phyloP scores from a whole-genome alignment of 2,888 invertebrate species.

The Augochlorella aurata region DNA sequence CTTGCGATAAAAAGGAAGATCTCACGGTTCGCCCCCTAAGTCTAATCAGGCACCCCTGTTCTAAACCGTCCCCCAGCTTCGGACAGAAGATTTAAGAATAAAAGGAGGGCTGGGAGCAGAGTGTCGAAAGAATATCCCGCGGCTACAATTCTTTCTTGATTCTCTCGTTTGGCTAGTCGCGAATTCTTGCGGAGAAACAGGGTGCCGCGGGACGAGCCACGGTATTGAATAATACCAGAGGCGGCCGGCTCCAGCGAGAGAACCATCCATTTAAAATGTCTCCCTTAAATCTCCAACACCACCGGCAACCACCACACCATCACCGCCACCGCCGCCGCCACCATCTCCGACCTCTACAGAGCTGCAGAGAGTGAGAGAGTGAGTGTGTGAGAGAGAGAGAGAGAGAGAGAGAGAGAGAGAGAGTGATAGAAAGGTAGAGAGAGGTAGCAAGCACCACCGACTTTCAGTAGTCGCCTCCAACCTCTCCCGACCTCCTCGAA shows the following conservation, averaged over 20 bases:
- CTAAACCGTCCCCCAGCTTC: background rate
- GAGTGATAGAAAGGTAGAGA: background rate
- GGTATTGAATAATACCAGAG: slow-evolving; percentile 72
- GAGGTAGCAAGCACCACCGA: slow-evolving; percentile 47
- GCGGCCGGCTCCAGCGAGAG: slow-evolving; percentile 73
- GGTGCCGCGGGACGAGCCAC: slow-evolving; percentile 60
- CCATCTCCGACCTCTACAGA: slow-evolving; percentile 40
- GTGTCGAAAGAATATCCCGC: slow-evolving; percentile 14
- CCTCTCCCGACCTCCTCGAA: slow-evolving; percentile 46
- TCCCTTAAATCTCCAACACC: slow-evolving; percentile 76
- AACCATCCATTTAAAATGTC: slow-evolving; percentile 82
- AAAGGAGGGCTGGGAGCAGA: background rate
- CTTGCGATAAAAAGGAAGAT: background rate
- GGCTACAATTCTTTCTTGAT: slow-evolving; percentile 34
- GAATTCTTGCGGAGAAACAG: slow-evolving; percentile 63
- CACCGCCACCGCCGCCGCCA: slow-evolving; percentile 64
- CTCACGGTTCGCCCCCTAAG: background rate
- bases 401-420: background rate
- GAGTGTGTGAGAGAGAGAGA: background rate
- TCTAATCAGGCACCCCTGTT: background rate
- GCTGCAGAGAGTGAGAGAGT: too few relatives aligned
- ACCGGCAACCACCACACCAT: slow-evolving; percentile 73
- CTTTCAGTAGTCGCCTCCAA: slow-evolving; percentile 71
- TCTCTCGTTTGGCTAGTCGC: slow-evolving; percentile 51
- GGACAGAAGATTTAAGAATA: background rate